Evolutionary conservation across 2,113 vertebrate species (phyloP), one percentile per base, ranked within the genome.

Genomic region (Shinisaurus crocodilurus): DNA sequence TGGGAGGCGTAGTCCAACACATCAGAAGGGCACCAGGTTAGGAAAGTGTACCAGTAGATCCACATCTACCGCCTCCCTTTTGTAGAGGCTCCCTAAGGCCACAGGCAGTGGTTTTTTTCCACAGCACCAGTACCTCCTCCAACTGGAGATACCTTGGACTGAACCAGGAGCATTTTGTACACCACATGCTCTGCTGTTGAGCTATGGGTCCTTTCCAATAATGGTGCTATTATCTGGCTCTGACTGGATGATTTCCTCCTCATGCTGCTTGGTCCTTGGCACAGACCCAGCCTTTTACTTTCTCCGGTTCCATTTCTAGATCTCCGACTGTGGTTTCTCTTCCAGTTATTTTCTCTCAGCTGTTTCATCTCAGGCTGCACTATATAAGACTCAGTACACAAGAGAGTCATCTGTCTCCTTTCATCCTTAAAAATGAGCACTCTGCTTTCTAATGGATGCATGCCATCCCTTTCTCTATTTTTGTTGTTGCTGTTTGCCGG

Each of bases 381-480:
- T 77, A 88, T 91, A 80, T 85, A 88, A 84, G 16, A 85, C 83
- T 95, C 91, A 74, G 63, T 91, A 88, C 82, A 92, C 82, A 75
- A 60, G 88, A 93, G 86, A 93, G 25, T 57, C 70, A 82, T 85
- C 75, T 92, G 70, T 88, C 89, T 92, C 76, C 89, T 94, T 82
- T 94, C 86, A 88, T 92, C 92, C 89, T 91, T 90, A 85, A 69
- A 70, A 92, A 93, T 13, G 63, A 92, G 88, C 86, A 67, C 37
- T 88, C 84, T 90, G 10, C 90, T 94, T 94, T 91, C 88, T 93
- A 89, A 89, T 91, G 90, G 90, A 93, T 94, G 32, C 23, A 60
- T 92, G 45, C 63, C 57, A 85, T 20, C 88, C 34, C 63, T 43
- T 54, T 90, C 75, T 89, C 74, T 37, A 87, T 80, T 45, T 86